Evolutionary conservation across 2,113 vertebrate genomes (phyloP), one percentile per base, ranked within the genome.

Genomic region (Salvelinus namaycush): DNA sequence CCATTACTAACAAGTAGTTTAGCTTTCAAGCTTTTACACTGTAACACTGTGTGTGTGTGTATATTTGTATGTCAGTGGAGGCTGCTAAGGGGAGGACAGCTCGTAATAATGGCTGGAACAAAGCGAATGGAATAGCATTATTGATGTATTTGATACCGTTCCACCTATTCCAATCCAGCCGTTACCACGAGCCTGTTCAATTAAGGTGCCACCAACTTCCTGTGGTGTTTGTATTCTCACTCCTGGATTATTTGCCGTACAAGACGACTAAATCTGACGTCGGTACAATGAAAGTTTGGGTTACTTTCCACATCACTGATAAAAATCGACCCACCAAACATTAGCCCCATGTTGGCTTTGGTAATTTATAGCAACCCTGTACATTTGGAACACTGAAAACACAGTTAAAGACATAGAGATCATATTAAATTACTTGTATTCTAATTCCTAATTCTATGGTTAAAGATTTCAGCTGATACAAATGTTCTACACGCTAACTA

Each of bases 281-380:
- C 13, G 81, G 76, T 18, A 8, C n/a, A 62, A 1, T 20, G 49
- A 54, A 67, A 8, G 9, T 44, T 68, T 76, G 76, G 26, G 44
- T 75, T 39, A n/a, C 76, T 4, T 51, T 44, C 1, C 20, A 69
- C 83, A 68, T 76, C 66, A 1, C 81, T 76, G 87, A 88, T 88
- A 87, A 89, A 77, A 68, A 85, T 78, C 74, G 0, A 84, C 67
- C 83, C 80, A 79, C 80, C 83, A 79, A 83, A 83, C 84, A 81
- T 89, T 87, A 22, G 86, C 44, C 78, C 48, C 64, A 9, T 16
- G 24, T 29, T 26, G 31, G 34, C 59, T 1, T 8, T 2, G 18
- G 82, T 89, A 78, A 81, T 86, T 24, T 81, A 44, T 44, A 83
- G 83, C 88, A 89, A 86, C 86, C 66, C 12, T 1, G 34, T 49